phyloP scores from a whole-genome alignment of 2,113 vertebrate genomes.

The Ceyx cyanopectus region DNA sequence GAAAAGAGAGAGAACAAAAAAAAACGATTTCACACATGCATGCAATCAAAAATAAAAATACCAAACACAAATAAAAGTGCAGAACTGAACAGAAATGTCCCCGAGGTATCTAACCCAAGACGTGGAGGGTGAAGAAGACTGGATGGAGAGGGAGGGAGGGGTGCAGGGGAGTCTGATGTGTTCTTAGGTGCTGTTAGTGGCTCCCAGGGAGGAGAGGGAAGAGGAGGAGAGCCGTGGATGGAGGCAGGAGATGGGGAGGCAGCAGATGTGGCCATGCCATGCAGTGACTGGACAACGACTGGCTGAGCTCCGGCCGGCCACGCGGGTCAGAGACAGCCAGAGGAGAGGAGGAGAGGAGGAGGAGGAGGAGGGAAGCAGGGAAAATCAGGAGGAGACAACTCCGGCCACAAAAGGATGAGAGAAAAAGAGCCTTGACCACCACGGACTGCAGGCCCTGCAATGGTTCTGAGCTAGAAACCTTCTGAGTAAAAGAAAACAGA shows the following conservation, averaged over 20 bases:
- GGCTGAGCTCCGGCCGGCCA: slow-evolving; percentile 72
- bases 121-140: slow-evolving; percentile 61
- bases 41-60: slow-evolving; percentile 78
- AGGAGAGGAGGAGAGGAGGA: neutral
- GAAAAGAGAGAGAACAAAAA: neutral
- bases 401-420: slow-evolving; percentile 79
- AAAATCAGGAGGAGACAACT: slow-evolving; percentile 77
- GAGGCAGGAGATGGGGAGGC: slow-evolving; percentile 47
- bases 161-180: slow-evolving; percentile 28
- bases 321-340: slow-evolving; percentile 42
- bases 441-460: slow-evolving; percentile 73
- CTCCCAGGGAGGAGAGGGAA: slow-evolving; percentile 66
- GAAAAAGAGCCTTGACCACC: slow-evolving; percentile 68
- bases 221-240: neutral
- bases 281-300: slow-evolving; percentile 82
- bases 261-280: slow-evolving; percentile 92
- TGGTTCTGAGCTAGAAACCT: slow-evolving; percentile 72
- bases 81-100: slow-evolving; percentile 70
- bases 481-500: slow-evolving; percentile 69
- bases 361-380: slow-evolving; percentile 10
- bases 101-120: slow-evolving; percentile 74
- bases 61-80: neutral
- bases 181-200: slow-evolving; percentile 70
- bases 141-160: slow-evolving; percentile 21
- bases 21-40: slow-evolving; percentile 78